Base-by-base conservation (phyloP, 2,888 invertebrate species). In the Nomada goodeniana region DNA sequence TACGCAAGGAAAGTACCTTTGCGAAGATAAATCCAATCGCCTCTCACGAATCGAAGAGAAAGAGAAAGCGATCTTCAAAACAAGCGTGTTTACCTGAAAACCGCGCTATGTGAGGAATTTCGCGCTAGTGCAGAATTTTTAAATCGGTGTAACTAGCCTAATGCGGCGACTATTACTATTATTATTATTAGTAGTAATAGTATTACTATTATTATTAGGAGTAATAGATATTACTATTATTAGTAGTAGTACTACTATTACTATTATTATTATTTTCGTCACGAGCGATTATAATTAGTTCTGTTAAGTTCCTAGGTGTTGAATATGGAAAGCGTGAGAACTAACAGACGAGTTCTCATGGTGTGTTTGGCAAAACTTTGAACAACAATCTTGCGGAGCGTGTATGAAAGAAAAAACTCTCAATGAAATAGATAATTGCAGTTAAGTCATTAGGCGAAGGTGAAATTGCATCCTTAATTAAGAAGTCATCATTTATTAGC, bases 1-100 rank as follows among this genome's bases (percentile, higher is more conserved):
- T 82, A 80, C 82, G 82, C 82, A 82, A 82, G 71, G 76, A 82
- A 76, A 82, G 76, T 57, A 76, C 67, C 67, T 68, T 76, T 13
- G 23, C 80, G 59, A 75, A 82, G 82, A 82, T 80, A 71, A 80
- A 76, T 44, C 65, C 44, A 57, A 67, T 68, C 59, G 47, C 71
- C 65, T 60, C 64, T 70, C 71, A 52, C 59, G 53, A 70, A 82
- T 76, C 68, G 36, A 15, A 71, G 80, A 76, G 82, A 82, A 80
- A 80, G 80, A 80, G 80, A 79, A 53, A 79, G 44, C 50, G 29
- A 79, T 80, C 79, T 72, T 80, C 68, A 59, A 80, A 80, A 80
- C 79, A 64, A 80, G 50, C 20, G 20, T 71, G 71, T 80, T 80
- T 68, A 72, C 52, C 15, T 63, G 15, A 68, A 80, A 75, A 20